Evolutionary conservation across 2,113 vertebrate species (phyloP), one percentile per base, ranked within the genome.

Genomic region (Trachemys scripta): DNA sequence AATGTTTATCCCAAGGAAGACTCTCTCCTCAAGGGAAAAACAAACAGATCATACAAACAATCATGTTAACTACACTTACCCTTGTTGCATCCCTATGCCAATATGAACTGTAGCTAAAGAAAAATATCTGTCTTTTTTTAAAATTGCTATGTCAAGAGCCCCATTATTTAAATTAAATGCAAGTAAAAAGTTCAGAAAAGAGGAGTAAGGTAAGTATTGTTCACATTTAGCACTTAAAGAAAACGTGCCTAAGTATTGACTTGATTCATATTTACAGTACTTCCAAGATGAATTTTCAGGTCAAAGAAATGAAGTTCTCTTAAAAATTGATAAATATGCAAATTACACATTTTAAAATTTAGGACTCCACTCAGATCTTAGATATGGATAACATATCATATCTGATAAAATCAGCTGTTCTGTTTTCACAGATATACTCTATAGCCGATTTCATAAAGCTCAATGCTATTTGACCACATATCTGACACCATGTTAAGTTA

Each of bases 1-100:
- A 90, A 95, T 98, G 96, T 97, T 98, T 98, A 98, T 98, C 94
- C 97, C 95, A 96, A 80, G 89, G 80, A 97, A 95, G 90, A 96
- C 49, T 96, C 96, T 96, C 87, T 98, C 90, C 94, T 93, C 90
- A 90, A 96, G 96, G 82, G 87, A 97, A 92, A 98, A 98, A 96
- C 93, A 98, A 98, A 97, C 97, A 98, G 84, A 94, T 95, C 83
- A 93, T 79, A 95, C 57, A 96, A 97, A 94, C 90, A 90, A 85
- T 88, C 79, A 91, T 45, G 38, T 93, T 96, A 95, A 96, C 90
- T 95, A 56, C 1, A 22, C 17, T 85, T 86, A 65, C 45, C 29
- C 49, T 12, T 83, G 90, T 42, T 82, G 53, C 78, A 91, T 96
- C 90, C 83, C 76, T 76, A 69, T 87, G 76, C 35, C 87, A 95